These are phyloP conservation scores for Sturnira hondurensis DNA, from an alignment of 2,113 vertebrate species.

Conservation along the genomic window DNA sequence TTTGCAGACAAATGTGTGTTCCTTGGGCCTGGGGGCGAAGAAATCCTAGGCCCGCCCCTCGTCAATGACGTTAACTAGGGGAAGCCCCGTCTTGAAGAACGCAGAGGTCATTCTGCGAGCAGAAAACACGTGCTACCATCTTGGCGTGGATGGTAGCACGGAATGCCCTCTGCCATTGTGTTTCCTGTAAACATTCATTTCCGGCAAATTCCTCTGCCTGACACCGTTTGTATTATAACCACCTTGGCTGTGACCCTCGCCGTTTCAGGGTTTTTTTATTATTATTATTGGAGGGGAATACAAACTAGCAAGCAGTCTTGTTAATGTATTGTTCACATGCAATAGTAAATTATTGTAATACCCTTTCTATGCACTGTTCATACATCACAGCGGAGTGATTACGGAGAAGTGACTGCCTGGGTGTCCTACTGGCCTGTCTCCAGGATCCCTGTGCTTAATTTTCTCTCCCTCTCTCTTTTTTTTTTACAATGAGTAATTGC, in stretches of 20 bases:
- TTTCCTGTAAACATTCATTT: not conserved
- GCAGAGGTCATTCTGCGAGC: not conserved
- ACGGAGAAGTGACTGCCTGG: not conserved
- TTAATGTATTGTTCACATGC: conserved; percentile 56
- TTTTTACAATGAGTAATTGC: not conserved
- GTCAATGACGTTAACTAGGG: not conserved
- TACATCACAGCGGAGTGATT: not conserved
- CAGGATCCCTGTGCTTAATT: not conserved
- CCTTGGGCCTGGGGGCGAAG: not conserved
- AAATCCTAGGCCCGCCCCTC: too few species aligned
- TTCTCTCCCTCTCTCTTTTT: not conserved
- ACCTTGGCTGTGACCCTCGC: not conserved
- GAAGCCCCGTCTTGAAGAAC: not conserved
- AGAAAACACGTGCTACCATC: rapidly evolving
- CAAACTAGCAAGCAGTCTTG: conserved; percentile 47
- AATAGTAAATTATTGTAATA: conserved; percentile 39
- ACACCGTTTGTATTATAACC: not conserved
- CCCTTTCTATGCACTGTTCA: not conserved
- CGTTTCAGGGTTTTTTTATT: not conserved
- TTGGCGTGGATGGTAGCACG: rapidly evolving
- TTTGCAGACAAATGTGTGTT: not conserved
- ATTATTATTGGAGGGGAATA: conserved; percentile 35
- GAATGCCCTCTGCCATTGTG: not conserved
- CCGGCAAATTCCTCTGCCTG: not conserved
- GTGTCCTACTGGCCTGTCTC: not conserved